Base-by-base conservation (phyloP, 2,888 invertebrate species). In the Archips xylosteana region DNA sequence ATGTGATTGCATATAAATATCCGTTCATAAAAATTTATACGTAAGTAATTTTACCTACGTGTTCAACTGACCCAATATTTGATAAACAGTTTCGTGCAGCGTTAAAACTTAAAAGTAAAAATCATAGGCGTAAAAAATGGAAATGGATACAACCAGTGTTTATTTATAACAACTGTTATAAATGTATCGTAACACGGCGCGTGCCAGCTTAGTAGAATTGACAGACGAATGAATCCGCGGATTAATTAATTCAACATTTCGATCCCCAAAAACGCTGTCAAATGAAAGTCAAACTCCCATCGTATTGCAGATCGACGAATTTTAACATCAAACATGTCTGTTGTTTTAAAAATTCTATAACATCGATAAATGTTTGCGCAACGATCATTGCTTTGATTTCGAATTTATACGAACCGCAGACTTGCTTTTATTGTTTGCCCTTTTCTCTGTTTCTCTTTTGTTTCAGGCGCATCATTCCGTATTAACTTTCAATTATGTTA, bases 341-440 rank as follows among this genome's bases (percentile, higher is more conserved):
- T 80, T 79, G 79, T 79, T 83, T 81, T 82, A 80, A 83, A 84
- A 81, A 82, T 77, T 82, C 80, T 80, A 81, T 81, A 78, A 78
- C 75, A 76, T 64, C 76, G 76, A 80, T 81, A 80, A 83, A 81
- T 82, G 82, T 84, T 84, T 81, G 78, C 77, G 57, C 79, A 82
- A 79, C 79, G 82, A 78, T 82, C 81, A 79, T 77, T 77, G 77
- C 75, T 75, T 76, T 72, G 76, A 75, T 75, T 78, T 72, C 67
- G 69, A 75, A 77, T 77, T 75, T 77, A 76, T 78, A 77, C 74
- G 75, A 70, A 75, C 76, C 75, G 70, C 75, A 75, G 75, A 75
- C 76, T 76, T 74, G 68, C 59, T 68, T 66, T 57, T 49, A 71
- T 75, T 59, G 71, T 71, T 71, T 67, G 57, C 71, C 67, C 51